Evolutionary conservation across 2,113 vertebrate genomes (phyloP).

Genomic region (Bambusicola thoracicus): DNA sequence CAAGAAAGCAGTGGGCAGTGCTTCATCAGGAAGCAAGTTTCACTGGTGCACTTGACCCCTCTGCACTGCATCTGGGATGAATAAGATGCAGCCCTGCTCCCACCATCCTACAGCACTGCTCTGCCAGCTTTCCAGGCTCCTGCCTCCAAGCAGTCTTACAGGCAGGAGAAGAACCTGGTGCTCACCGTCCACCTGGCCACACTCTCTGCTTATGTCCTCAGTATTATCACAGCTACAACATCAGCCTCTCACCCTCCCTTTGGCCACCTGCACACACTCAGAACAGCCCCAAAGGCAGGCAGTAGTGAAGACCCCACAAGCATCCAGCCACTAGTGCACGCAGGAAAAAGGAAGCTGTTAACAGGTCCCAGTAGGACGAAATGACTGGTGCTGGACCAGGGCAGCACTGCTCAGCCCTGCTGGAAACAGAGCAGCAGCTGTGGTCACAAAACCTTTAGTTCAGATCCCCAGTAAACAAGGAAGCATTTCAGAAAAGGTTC

Average conservation of each 20-base stretch:
- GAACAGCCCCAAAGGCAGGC: not conserved
- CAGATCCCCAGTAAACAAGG: not conserved
- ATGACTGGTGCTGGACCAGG: not conserved
- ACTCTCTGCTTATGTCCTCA: not conserved
- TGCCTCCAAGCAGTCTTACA: not conserved
- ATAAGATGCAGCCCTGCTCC: not conserved
- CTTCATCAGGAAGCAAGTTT: not conserved
- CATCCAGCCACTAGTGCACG: not conserved
- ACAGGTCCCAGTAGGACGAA: not conserved
- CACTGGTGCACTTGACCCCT: not conserved
- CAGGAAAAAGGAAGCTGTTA: not conserved
- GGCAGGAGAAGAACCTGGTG: not conserved
- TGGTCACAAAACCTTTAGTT: not conserved
- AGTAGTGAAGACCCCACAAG: not conserved
- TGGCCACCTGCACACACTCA: not conserved
- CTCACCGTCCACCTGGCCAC: not conserved
- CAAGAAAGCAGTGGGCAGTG: not conserved
- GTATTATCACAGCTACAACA: not conserved
- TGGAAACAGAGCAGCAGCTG: not conserved
- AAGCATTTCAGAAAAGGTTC: not conserved
- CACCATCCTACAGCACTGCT: not conserved
- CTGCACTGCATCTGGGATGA: not conserved
- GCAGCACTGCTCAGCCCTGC: not conserved
- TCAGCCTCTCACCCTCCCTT: accelerated
- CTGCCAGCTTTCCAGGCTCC: not conserved